Percentiles rank a stretch among this genome's conserved stretches.
Conservation (phyloP, 2,888 invertebrate species). For the Gibbula magus region DNA sequence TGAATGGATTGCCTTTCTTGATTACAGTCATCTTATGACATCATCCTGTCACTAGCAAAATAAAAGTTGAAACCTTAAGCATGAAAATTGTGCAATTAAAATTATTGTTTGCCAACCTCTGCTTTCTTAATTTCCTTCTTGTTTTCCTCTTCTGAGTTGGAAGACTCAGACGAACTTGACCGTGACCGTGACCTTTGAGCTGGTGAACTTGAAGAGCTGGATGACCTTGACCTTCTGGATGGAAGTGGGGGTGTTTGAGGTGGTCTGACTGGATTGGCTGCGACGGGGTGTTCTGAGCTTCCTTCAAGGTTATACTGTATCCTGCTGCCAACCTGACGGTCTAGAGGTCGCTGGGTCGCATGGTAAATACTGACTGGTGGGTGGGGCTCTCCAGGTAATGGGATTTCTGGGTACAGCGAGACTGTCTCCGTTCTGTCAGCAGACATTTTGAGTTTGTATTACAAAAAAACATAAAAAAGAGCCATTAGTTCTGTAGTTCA, state of each 20-base stretch:
- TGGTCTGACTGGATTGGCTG: conserved; percentile 45
- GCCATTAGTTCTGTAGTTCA: too few species aligned
- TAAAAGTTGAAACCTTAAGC: too few species aligned
- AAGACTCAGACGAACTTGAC: conserved; percentile 25
- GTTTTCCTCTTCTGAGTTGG: conserved; percentile 45
- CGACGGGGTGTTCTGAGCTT: conserved; percentile 44
- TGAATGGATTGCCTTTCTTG: neutral
- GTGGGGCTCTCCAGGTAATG: neutral
- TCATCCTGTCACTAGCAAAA: neutral
- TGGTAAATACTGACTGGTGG: conserved; percentile 1
- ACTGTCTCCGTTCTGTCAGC: too few species aligned
- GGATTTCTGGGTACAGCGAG: neutral
- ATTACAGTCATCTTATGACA: too few species aligned
- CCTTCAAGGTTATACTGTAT: conserved; percentile 62
- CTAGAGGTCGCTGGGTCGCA: conserved; percentile 28
- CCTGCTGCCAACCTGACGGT: conserved; percentile 41
- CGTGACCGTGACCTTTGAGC: conserved; percentile 40
- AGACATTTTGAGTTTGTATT: too few species aligned
- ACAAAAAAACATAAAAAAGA: too few species aligned
- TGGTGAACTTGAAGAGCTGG: conserved; percentile 30
- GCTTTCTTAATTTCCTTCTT: conserved; percentile 57
- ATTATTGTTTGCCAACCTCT: conserved; percentile 42
- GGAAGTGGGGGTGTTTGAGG: conserved; percentile 22
- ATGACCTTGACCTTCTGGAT: conserved; percentile 31
- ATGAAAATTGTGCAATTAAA: neutral